Evolutionary conservation across 2,113 vertebrate species (phyloP).

Genomic region (Aplodontia rufa): DNA sequence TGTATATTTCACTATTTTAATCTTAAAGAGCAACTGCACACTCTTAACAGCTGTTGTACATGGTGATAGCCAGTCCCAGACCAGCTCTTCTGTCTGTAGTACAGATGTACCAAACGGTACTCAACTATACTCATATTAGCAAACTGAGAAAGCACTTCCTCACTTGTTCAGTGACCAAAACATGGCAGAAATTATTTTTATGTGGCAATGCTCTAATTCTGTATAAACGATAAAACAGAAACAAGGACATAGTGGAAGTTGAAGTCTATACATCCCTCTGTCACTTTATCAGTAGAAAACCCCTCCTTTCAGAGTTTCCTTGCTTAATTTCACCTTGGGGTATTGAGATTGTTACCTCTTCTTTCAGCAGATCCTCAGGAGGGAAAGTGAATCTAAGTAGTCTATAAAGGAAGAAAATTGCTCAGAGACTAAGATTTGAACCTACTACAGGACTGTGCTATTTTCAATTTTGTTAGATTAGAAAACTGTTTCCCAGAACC

Average conservation of each 20-base stretch:
- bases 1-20: not conserved
- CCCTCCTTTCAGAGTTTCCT: not conserved
- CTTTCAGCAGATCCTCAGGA: slow-evolving; percentile 28
- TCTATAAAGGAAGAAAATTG: not conserved
- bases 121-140: not conserved
- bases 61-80: not conserved
- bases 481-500: not conserved
- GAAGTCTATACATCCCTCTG: not conserved
- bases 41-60: not conserved
- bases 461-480: slow-evolving; percentile 46
- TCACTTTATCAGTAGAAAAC: not conserved
- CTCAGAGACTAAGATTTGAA: slow-evolving; percentile 43
- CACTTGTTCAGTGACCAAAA: not conserved
- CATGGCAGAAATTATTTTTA: not conserved
- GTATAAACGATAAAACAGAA: not conserved
- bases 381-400: not conserved
- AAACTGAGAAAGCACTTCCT: not conserved
- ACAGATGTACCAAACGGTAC: not conserved
- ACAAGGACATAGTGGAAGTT: not conserved
- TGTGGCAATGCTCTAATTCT: not conserved
- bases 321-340: slow-evolving; percentile 19
- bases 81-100: not conserved
- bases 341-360: not conserved
- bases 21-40: not conserved
- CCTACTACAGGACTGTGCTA: not conserved